Percentiles rank a stretch among this genome's conserved stretches.
phyloP scores from a whole-genome alignment of 2,888 invertebrate species.

The Phengaris arion region DNA sequence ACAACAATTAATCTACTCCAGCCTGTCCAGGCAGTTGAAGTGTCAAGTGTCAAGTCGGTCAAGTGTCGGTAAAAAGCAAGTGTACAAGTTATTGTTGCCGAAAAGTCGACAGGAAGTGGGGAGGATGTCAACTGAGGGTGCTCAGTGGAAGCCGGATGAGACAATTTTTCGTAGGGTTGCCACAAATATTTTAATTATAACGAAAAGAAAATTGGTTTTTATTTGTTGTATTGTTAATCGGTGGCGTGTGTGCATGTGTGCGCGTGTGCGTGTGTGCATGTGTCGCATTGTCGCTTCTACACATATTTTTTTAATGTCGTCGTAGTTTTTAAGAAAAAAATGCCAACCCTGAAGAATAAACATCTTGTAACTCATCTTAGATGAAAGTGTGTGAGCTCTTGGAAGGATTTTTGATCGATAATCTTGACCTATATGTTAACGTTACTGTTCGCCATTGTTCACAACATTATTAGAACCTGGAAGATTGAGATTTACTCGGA shows the following conservation, averaged over 20 bases:
- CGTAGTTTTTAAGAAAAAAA: background rate
- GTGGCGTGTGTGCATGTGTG: no score
- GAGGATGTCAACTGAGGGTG: constrained; percentile 1
- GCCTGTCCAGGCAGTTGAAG: background rate
- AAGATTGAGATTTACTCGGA: no score
- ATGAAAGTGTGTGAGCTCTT: constrained; percentile 26
- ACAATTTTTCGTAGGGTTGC: background rate
- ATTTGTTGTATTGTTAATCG: no score
- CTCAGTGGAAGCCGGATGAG: constrained; percentile 14
- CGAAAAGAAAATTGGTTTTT: background rate
- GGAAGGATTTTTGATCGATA: constrained; percentile 28
- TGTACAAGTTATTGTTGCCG: constrained; percentile 15
- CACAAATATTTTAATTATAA: background rate
- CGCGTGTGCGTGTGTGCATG: no score
- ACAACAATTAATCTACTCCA: background rate
- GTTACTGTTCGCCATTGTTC: background rate
- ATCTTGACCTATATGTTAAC: constrained; percentile 28
- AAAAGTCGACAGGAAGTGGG: constrained; percentile 1
- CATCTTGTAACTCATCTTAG: constrained; percentile 30
- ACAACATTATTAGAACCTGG: no score
- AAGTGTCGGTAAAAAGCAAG: constrained; percentile 9
- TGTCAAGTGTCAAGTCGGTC: background rate
- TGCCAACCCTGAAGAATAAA: constrained; percentile 10
- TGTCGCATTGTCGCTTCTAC: no score
- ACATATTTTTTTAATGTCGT: no score